Conservation (phyloP, 2,888 invertebrate genomes). For the Metopia argyrocephala region DNA sequence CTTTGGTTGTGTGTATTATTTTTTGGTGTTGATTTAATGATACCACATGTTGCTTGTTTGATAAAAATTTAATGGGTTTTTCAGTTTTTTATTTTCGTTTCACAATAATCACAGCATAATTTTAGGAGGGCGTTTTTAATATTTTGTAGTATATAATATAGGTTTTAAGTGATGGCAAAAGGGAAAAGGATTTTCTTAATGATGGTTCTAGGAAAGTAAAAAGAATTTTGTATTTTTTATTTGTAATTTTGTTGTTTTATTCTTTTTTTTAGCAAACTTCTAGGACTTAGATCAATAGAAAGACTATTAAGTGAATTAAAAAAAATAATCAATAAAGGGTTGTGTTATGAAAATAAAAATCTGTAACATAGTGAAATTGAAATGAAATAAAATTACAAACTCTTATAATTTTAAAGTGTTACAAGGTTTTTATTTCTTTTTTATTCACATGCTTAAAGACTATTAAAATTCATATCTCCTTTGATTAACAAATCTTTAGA, state of each 20-base stretch:
- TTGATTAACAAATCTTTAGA: no score
- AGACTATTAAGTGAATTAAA: neutral
- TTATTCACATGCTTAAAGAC: no score
- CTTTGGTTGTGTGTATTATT: slow-evolving; percentile 5
- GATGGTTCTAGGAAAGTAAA: slow-evolving; percentile 6
- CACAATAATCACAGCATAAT: slow-evolving; percentile 45
- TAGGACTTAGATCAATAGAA: slow-evolving; percentile 31
- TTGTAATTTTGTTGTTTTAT: neutral
- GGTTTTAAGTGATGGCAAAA: neutral
- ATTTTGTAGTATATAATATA: neutral
- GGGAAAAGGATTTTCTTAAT: neutral
- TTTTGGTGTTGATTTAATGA: slow-evolving; percentile 54
- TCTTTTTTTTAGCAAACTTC: slow-evolving; percentile 8
- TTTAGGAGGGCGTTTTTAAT: slow-evolving; percentile 45
- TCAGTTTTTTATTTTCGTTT: neutral
- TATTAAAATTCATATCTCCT: no score
- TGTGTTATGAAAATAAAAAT: no score
- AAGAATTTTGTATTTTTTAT: neutral
- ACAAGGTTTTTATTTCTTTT: no score
- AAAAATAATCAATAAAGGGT: no score
- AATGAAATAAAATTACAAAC: no score
- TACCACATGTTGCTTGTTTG: slow-evolving; percentile 57
- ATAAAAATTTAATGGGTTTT: slow-evolving; percentile 16
- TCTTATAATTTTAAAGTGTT: no score
- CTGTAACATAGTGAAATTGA: no score